phyloP scores from a whole-genome alignment of 1,140 invertebrate species.

The Penaeus chinensis region DNA sequence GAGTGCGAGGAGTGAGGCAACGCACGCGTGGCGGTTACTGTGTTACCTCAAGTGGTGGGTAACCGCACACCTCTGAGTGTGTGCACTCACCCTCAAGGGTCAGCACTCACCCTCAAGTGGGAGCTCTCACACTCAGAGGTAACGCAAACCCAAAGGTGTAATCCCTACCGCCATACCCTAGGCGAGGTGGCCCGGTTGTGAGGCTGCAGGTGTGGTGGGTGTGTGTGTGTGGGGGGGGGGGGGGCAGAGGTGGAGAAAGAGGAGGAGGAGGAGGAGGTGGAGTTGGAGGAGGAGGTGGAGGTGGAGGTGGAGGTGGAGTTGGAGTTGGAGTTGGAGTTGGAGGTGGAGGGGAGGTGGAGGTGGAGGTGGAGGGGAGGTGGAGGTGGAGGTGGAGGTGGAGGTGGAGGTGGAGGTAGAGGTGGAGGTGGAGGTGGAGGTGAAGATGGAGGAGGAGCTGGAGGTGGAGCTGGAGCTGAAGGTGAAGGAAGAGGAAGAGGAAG shows the following conservation, averaged over 20 bases:
- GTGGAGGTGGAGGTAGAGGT: slow-evolving; percentile 32
- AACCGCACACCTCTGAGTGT: no score
- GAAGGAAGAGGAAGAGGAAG: background rate
- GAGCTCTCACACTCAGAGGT: no score
- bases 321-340: background rate
- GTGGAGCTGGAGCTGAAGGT: background rate
- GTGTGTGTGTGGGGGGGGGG: background rate
- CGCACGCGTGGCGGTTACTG: no score
- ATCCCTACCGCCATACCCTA: no score
- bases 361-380: background rate
- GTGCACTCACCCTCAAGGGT: no score
- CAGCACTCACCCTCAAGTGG: no score
- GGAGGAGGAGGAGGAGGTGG: background rate
- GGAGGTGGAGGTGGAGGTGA: slow-evolving; percentile 40
- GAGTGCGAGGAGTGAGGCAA: background rate
- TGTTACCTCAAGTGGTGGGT: no score
- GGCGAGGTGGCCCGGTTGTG: no score
- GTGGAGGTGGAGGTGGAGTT: background rate
- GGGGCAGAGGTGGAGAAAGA: background rate
- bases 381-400: background rate
- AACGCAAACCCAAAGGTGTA: no score
- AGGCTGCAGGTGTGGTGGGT: background rate
- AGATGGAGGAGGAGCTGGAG: background rate
- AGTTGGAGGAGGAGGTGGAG: background rate
- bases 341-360: background rate